phyloP scores from a whole-genome alignment of 2,113 vertebrate species.

The Dendropsophus ebraccatus region DNA sequence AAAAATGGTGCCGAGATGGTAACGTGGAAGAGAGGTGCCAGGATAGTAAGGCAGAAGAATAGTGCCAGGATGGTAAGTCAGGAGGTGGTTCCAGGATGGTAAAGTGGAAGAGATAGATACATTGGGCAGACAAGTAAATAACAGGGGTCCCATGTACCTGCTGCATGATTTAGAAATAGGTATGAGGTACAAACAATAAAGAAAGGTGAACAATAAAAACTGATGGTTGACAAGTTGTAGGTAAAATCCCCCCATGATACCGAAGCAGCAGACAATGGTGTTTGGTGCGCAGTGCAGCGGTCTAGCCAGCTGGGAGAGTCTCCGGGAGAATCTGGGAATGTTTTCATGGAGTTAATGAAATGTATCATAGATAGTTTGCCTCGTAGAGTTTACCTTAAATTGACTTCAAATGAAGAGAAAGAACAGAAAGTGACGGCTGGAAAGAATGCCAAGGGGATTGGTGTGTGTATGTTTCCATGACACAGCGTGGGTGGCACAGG shows the following conservation, averaged over 20 bases:
- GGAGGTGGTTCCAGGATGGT: too few species aligned
- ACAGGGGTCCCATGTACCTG: too few species aligned
- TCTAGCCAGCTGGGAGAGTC: neutral
- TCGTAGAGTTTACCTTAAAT: neutral
- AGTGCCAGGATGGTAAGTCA: too few species aligned
- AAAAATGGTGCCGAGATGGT: too few species aligned
- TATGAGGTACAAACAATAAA: neutral
- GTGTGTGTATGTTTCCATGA: neutral
- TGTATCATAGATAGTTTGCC: slow-evolving; percentile 23
- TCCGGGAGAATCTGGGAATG: slow-evolving; percentile 7
- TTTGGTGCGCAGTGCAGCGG: neutral
- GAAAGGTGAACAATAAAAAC: neutral
- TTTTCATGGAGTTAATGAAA: slow-evolving; percentile 13
- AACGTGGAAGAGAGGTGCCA: too few species aligned
- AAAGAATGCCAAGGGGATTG: neutral
- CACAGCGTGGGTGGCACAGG: neutral
- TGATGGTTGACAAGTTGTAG: neutral
- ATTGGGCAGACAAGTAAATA: too few species aligned
- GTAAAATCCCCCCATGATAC: neutral
- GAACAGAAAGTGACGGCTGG: slow-evolving; percentile 1
- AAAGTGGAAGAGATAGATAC: too few species aligned
- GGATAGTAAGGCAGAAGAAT: too few species aligned
- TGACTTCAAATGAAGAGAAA: neutral
- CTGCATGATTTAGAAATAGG: neutral
- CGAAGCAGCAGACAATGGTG: neutral